Evolutionary conservation across 92 coral and sea anemone species (phyloP), one percentile per base, ranked within the genome.

Genomic region (Montipora capitata): DNA sequence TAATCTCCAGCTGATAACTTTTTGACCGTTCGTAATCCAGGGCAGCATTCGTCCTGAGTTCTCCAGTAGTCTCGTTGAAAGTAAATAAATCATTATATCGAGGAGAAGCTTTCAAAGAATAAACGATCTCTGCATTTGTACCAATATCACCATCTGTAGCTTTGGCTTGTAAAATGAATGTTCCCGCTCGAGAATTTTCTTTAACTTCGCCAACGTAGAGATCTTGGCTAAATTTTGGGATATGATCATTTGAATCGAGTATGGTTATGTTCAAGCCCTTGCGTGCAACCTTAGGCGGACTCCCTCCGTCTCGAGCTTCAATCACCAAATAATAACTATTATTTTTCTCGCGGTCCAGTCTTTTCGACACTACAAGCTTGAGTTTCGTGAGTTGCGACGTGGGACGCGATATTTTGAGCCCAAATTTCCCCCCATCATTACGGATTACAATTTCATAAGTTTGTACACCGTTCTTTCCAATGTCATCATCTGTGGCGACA

Each of bases 111-210:
- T 91, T 85, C 5, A 95, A 79, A 58, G 81, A 85, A n/a, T 74
- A 95, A 15, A 84, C 67, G 12, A 95, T 86, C 80, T 88, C 89
- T 1, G 90, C 98, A 71, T 95, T 95, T 3, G 92, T 93, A 7
- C 98, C 98, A 9, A 95, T 83, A 78, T 95, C 98, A 67, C 83
- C 72, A 72, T 95, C 98, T 2, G 90, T 68, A 9, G 98, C 98
- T 39, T 20, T 88, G 9, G 93, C 96, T 40, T 91, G 91, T 10
- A 95, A 81, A 16, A 95, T 76, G 57, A 85, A 95, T 38, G 98
- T 91, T 48, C 94, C 96, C 42, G 81, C 82, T 0, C 80, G 95
- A 72, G 78, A 57, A 83, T 95, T 95, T 66, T 95, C 98, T 20
- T 41, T 95, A 65, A 95, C 94, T 73, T 82, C 87, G 2, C 88